Evolutionary conservation across 2,797 vertebrate genomes (phyloP), one percentile per base, ranked within the genome.

Genomic region (Danio albolineatus): DNA sequence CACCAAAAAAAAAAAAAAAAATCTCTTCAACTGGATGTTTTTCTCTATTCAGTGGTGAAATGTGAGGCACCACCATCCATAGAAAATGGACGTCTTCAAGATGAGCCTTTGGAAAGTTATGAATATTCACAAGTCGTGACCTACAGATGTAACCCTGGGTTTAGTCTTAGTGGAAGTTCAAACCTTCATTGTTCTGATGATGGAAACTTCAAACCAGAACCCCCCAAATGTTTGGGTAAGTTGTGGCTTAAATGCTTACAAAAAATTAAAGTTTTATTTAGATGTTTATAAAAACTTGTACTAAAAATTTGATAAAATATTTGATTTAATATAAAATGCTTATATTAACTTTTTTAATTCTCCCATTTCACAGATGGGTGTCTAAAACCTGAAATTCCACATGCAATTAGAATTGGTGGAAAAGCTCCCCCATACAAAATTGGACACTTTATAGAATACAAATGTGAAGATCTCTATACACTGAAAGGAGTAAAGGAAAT

Each of bases 171-270:
- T 71, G 84, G 86, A 43, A 0, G 0, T 0, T 4, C 51, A 17
- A 0, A 0, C 21, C 4, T 76, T 38, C 0, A 0, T 9, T 87
- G 86, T 61, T 56, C 61, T 5, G 7, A 4, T 0, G 0, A 79
- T 80, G 79, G 76, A 74, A 41, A 0, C 1, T 87, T 79, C 75
- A 17, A 39, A 13, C 73, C 76, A 54, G 0, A 21, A 3, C 73
- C 77, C 2, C 86, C 84, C 7, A 17, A 6, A 28, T 87, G 84
- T 76, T 2, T 38, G 21, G 4, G 84, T 86, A 77, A 38, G 83
- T 83, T 36, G 5, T 46, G 13, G 49, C 28, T 36, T 41, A 56
- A 73, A 74, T 64, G 41, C 41, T 48, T 1, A 57, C 28, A 5
- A 17, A 3, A 44, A 51, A 21, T 38, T 28, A 9, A n/a, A 0